These are phyloP conservation scores for Dicycla oo DNA, from an alignment of 2,888 invertebrate species.

Conservation along the genomic window DNA sequence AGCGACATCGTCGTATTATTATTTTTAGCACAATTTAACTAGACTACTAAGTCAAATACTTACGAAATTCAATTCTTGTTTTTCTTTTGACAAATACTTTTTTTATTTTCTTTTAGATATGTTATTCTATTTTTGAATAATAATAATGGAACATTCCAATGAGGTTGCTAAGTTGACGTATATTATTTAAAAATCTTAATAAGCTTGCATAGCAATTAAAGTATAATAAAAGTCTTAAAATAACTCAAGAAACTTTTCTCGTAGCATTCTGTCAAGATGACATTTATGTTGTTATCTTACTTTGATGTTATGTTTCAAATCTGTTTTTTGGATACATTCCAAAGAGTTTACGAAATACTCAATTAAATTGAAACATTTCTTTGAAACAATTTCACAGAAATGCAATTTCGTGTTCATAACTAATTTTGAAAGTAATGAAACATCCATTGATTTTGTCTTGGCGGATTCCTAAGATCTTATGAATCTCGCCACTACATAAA, in stretches of 20 bases:
- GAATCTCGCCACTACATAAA: not conserved
- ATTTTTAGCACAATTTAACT: not conserved
- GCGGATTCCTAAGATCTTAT: not conserved
- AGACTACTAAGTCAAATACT: constrained; percentile 3
- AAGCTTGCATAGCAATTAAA: constrained; percentile 65
- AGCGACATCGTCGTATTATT: not conserved
- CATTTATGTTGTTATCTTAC: constrained; percentile 77
- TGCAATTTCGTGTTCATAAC: not conserved
- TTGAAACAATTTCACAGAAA: not conserved
- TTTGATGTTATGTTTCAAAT: constrained; percentile 69
- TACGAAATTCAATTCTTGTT: constrained; percentile 6
- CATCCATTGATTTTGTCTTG: not conserved
- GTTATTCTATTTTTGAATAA: not conserved
- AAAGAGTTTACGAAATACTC: not conserved
- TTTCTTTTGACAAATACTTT: not conserved
- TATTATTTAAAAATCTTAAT: constrained; percentile 19
- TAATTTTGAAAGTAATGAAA: not conserved
- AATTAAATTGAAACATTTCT: constrained; percentile 10
- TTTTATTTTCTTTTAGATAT: not conserved
- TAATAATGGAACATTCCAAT: not conserved
- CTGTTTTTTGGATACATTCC: constrained; percentile 18
- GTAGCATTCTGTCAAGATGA: constrained; percentile 76
- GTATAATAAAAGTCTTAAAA: constrained; percentile 71
- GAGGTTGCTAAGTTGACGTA: not conserved
- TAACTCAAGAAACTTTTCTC: constrained; percentile 76